phyloP scores from a whole-genome alignment of 2,888 invertebrate genomes.

The Germaria angustata region DNA sequence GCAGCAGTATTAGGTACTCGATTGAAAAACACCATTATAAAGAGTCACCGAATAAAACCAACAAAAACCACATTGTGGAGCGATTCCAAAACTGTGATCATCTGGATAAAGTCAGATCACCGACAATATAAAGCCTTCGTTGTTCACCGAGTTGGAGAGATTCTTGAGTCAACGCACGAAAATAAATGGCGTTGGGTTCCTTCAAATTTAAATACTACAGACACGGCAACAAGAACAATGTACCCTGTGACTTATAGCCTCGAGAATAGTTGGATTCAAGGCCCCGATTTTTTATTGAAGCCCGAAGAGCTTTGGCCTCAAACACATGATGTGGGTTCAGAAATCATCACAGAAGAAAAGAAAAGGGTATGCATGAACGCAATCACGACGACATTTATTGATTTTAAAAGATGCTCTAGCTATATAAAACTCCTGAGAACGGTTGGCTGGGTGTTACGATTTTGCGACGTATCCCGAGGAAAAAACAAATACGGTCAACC shows the following conservation, averaged over 20 bases:
- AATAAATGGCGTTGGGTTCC: constrained; percentile 1
- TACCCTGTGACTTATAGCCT: not conserved
- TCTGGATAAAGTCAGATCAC: not conserved
- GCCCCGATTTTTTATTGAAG: not conserved
- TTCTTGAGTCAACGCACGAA: constrained; percentile 33
- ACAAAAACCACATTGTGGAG: not conserved
- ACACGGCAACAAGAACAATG: not conserved
- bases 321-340: not conserved
- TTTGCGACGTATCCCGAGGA: too few relatives aligned
- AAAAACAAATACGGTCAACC: too few relatives aligned
- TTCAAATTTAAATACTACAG: not conserved
- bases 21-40: not conserved
- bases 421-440: too few relatives aligned
- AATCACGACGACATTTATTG: too few relatives aligned
- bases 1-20: not conserved
- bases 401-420: too few relatives aligned
- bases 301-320: not conserved
- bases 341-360: not conserved
- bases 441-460: too few relatives aligned
- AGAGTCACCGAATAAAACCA: not conserved
- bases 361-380: not conserved
- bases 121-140: not conserved
- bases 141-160: constrained; percentile 36
- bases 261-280: not conserved
- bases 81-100: not conserved